Evolutionary conservation across 2,888 invertebrate genomes (phyloP).

Genomic region (Melanotus villosus): DNA sequence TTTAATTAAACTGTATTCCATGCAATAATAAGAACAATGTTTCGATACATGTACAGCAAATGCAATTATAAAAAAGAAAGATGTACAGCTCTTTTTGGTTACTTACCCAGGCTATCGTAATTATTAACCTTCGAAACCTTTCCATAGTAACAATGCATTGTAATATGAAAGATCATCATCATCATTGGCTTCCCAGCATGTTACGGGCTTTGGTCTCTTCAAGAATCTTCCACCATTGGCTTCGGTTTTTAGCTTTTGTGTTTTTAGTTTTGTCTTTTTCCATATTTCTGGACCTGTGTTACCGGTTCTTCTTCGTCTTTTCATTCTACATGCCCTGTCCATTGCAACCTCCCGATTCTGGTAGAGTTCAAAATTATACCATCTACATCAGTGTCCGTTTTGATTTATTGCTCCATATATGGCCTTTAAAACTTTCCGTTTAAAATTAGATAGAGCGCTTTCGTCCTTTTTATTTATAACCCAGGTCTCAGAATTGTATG

Average conservation of each 20-base stretch:
- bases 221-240: background rate
- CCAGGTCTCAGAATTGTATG: background rate
- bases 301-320: no score
- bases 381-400: background rate
- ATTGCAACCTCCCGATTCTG: background rate
- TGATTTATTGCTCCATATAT: background rate
- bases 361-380: background rate
- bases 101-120: no score
- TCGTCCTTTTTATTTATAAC: no score
- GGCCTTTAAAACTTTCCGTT: background rate
- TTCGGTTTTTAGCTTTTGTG: background rate
- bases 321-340: background rate
- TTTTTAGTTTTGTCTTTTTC: background rate
- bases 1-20: no score
- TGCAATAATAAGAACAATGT: no score
- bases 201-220: background rate
- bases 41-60: no score
- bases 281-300: background rate
- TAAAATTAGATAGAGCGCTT: no score
- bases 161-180: background rate
- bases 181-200: background rate
- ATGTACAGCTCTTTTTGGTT: no score
- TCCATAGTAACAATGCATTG: no score
- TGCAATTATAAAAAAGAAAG: no score
- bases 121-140: no score